phyloP scores from a whole-genome alignment of 2,797 vertebrate species.

The Crossoptilon crossoptilon region DNA sequence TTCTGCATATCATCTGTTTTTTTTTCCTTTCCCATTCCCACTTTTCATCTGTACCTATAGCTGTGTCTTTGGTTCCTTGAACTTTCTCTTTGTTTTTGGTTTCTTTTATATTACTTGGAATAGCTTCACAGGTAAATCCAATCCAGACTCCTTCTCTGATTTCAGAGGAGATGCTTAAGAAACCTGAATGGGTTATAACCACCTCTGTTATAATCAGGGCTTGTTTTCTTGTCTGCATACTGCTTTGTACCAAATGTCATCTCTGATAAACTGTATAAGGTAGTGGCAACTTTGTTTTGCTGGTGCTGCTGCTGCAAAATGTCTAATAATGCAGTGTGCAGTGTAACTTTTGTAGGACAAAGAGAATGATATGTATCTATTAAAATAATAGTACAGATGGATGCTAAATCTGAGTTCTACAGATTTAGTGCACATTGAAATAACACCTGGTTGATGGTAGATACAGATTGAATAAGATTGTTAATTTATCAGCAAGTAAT shows the following conservation, averaged over 20 bases:
- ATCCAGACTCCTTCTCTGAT: neutral
- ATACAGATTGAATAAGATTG: neutral
- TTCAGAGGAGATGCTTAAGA: neutral
- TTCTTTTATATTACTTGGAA: neutral
- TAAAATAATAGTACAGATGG: neutral
- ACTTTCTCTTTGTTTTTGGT: neutral
- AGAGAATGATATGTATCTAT: neutral
- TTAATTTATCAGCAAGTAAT: neutral
- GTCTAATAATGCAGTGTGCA: neutral
- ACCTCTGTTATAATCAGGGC: too few relatives aligned
- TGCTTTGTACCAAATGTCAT: neutral
- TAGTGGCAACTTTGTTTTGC: neutral
- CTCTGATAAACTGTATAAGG: neutral
- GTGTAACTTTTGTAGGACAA: neutral
- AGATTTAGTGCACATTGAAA: neutral
- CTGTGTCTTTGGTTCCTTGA: neutral
- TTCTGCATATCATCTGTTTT: neutral
- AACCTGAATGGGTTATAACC: neutral
- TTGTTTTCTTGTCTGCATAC: neutral
- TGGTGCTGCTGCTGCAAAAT: neutral
- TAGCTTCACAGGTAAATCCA: neutral
- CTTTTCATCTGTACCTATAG: neutral
- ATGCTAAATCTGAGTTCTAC: neutral
- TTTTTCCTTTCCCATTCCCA: neutral
- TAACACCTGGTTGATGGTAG: neutral